phyloP scores from a whole-genome alignment of 2,797 vertebrate genomes.

The Orestias chungarensis region DNA sequence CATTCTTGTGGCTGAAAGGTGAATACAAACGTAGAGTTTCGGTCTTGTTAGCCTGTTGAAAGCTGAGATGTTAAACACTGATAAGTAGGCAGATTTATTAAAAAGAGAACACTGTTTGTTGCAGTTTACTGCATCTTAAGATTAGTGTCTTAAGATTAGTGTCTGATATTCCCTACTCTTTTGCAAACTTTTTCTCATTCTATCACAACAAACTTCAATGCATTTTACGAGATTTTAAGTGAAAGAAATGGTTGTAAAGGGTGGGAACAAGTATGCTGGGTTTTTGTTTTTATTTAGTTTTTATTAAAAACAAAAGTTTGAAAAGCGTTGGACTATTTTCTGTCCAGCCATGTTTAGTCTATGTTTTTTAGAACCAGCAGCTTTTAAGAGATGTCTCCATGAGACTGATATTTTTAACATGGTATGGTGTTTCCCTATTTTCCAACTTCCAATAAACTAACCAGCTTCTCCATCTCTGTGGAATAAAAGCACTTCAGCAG shows the following conservation, averaged over 20 bases:
- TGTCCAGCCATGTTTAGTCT: neutral
- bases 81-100: constrained; percentile 58
- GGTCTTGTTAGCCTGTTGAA: constrained; percentile 47
- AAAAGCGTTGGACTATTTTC: too few species aligned
- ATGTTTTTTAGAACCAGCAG: neutral
- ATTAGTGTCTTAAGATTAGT: too few species aligned
- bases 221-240: neutral
- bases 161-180: too few species aligned
- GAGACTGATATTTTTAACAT: neutral
- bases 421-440: neutral
- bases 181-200: neutral
- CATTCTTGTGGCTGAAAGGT: constrained; percentile 44
- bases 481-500: neutral
- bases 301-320: neutral
- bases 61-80: constrained; percentile 62
- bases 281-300: neutral
- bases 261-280: too few species aligned
- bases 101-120: constrained; percentile 17
- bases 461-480: neutral
- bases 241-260: too few species aligned
- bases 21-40: constrained; percentile 60
- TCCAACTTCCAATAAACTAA: neutral
- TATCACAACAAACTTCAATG: neutral
- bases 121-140: constrained; percentile 4
- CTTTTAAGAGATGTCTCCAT: neutral